phyloP scores from a whole-genome alignment of 1,140 invertebrate species.

The Leptopilina boulardi region DNA sequence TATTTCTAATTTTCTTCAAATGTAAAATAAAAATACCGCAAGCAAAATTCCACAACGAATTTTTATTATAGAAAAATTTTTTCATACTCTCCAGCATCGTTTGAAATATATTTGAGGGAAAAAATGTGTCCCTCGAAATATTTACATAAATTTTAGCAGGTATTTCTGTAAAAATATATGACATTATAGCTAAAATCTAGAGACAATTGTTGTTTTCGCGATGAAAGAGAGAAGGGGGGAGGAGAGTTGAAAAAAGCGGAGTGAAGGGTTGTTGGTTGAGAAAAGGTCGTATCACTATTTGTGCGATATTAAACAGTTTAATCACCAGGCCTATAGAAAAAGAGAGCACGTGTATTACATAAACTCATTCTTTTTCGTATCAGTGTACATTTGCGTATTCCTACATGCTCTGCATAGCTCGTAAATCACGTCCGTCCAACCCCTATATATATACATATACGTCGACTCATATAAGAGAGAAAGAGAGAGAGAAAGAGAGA shows the following conservation, averaged over 20 bases:
- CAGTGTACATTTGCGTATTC: constrained; percentile 39
- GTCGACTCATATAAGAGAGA: constrained; percentile 43
- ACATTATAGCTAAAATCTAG: not conserved
- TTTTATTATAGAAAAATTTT: not conserved
- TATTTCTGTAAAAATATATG: not conserved
- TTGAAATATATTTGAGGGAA: not conserved
- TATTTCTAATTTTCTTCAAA: no score
- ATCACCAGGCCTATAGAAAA: constrained; percentile 65
- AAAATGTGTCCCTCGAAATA: not conserved
- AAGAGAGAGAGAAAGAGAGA: constrained; percentile 25
- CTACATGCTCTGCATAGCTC: constrained; percentile 58
- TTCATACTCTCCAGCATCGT: not conserved
- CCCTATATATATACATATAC: constrained; percentile 51
- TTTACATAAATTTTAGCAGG: constrained; percentile 11
- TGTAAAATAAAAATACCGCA: no score
- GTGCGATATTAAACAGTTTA: constrained; percentile 67
- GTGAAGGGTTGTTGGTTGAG: not conserved
- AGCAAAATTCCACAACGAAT: not conserved
- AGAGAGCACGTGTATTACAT: constrained; percentile 39
- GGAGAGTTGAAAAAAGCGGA: no score
- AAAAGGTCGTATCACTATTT: constrained; percentile 55
- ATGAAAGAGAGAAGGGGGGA: no score
- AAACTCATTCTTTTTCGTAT: constrained; percentile 41
- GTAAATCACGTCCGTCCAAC: constrained; percentile 60
- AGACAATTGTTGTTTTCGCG: not conserved